Percentiles rank a stretch among this genome's conserved stretches.
Conservation (phyloP, 2,888 invertebrate species). For the Lasius fuliginosus region DNA sequence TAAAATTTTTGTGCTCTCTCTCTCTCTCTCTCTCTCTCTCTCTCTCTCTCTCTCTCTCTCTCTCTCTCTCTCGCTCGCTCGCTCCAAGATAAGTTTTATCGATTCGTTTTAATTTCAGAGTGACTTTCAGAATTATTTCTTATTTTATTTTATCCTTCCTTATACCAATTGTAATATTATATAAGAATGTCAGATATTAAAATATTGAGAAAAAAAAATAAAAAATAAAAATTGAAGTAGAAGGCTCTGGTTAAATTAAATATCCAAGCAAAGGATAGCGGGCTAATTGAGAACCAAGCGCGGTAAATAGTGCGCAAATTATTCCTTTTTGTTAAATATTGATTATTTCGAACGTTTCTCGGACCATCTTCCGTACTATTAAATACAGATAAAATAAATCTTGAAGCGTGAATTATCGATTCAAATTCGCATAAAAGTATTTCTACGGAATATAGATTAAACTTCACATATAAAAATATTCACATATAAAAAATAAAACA, state of each 20-base stretch:
- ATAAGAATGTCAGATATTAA: conserved; percentile 23
- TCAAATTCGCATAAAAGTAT: no score
- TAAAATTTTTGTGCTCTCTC: conserved; percentile 31
- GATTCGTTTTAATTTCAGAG: conserved; percentile 35
- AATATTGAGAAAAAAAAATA: neutral
- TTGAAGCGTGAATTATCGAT: no score
- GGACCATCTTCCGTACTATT: no score
- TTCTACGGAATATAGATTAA: no score
- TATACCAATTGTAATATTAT: conserved; percentile 2
- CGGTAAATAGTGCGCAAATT: no score
- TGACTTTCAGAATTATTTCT: conserved; percentile 16
- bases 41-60: neutral
- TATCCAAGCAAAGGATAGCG: no score
- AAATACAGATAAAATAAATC: no score
- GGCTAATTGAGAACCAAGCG: no score
- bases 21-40: neutral
- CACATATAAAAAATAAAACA: neutral
- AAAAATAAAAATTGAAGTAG: neutral
- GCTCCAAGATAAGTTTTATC: conserved; percentile 6
- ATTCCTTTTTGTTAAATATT: neutral
- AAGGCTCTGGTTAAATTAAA: no score
- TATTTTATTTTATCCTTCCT: neutral
- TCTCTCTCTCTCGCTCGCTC: neutral
- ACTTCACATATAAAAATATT: no score
- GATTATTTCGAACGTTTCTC: neutral